These are phyloP conservation scores for Anseranas semipalmata DNA, from an alignment of 2,113 vertebrate species.

Conservation along the genomic window DNA sequence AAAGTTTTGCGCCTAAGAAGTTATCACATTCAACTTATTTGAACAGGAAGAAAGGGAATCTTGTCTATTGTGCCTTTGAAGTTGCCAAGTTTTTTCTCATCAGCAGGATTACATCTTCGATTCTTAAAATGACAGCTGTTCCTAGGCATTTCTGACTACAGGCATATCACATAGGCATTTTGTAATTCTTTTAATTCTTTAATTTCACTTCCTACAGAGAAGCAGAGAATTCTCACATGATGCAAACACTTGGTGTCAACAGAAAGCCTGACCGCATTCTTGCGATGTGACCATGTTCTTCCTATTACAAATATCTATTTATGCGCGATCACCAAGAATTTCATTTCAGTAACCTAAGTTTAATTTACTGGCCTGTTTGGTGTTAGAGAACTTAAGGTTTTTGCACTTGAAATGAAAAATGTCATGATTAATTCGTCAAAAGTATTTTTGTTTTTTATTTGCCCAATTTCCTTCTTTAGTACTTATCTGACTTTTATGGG, in stretches of 20 bases:
- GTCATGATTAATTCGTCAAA: neutral
- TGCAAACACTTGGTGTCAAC: neutral
- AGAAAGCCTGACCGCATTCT: neutral
- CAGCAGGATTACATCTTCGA: neutral
- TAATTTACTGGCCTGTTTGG: neutral
- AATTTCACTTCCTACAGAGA: neutral
- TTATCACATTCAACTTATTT: neutral
- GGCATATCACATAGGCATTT: neutral
- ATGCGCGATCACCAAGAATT: neutral
- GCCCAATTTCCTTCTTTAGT: neutral
- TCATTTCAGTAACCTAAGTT: neutral
- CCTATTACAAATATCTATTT: neutral
- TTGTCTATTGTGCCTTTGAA: neutral
- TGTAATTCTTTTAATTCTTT: neutral
- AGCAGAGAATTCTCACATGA: neutral
- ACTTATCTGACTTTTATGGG: neutral
- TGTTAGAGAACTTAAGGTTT: neutral
- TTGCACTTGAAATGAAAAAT: neutral
- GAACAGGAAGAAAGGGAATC: neutral
- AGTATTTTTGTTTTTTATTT: neutral
- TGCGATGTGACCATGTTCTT: neutral
- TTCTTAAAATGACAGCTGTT: neutral
- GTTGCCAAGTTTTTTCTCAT: neutral
- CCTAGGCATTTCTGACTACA: neutral
- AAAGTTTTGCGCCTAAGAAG: neutral